Base-by-base conservation (phyloP, 2,797 vertebrate genomes). In the Poecilia wingei region DNA sequence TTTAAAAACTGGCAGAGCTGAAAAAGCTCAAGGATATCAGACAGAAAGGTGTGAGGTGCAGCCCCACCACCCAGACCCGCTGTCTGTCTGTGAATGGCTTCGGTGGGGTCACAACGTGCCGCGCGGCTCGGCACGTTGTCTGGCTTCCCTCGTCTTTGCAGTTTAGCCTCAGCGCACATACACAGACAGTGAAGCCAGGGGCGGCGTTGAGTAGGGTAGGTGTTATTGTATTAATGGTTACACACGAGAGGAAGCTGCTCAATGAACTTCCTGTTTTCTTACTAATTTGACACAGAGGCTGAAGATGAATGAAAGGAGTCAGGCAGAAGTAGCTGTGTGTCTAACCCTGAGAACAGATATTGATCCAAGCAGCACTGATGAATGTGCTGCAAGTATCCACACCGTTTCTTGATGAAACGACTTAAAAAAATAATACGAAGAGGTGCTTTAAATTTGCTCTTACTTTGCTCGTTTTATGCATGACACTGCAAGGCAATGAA, bases 251-350 rank as follows among this genome's bases (percentile, higher is more conserved):
- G 47, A 75, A 78, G 82, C 45, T 13, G 75, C 74, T 85, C 47
- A 86, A 77, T 84, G 74, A 28, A 86, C 84, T 84, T 88, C 86
- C 84, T 78, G 68, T 77, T 85, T 76, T 74, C 8, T 53, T 28
- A 76, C 31, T 86, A 43, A 80, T 82, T 73, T 69, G 75, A 79
- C 77, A 70, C 36, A 18, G 47, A 75, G 81, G 25, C 79, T 79
- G 75, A 75, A 81, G 41, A 75, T 72, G 76, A 84, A 85, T 75
- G 66, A 43, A 41, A 43, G 39, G 66, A 43, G 22, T 43, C 36
- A 8, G 74, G 70, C 39, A 61, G 68, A 71, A 36, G 64, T 13
- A 49, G 71, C 71, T 10, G 18, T 12, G 28, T 41, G 22, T 43
- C 20, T 25, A 68, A 22, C 20, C 64, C 64, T 68, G 64, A 43